These are phyloP conservation scores for Anguilla anguilla DNA, from an alignment of 2,797 vertebrate genomes.

Conservation along the genomic window DNA sequence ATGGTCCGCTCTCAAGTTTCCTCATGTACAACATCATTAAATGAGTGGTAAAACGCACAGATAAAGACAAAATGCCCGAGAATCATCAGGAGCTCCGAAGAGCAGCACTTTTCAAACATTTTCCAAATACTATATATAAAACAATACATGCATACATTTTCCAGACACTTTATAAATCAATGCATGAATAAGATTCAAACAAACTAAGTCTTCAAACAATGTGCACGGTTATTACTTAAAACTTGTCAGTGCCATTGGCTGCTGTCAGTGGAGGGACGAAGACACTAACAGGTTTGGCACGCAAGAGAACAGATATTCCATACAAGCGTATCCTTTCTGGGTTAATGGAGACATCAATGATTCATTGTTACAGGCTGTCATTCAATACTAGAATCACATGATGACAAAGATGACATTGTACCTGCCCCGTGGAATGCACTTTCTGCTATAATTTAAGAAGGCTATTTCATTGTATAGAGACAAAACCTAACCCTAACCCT, in stretches of 20 bases:
- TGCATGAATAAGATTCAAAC: neutral
- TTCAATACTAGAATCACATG: neutral
- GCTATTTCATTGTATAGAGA: neutral
- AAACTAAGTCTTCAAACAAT: neutral
- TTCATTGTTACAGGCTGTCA: slow-evolving; percentile 8
- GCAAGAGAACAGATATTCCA: slow-evolving; percentile 1
- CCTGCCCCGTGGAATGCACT: neutral
- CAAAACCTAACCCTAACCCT: too few relatives aligned
- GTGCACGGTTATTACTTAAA: neutral
- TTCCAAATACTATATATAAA: neutral
- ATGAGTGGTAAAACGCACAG: neutral
- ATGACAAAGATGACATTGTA: slow-evolving; percentile 2
- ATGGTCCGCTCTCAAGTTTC: neutral
- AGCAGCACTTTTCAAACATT: neutral
- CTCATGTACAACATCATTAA: neutral
- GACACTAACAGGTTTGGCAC: neutral
- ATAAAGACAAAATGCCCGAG: neutral
- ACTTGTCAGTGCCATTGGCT: neutral
- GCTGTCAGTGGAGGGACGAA: neutral
- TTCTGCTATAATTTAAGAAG: neutral
- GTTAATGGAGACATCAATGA: neutral
- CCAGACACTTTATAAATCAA: neutral
- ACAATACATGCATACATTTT: neutral
- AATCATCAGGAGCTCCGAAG: neutral
- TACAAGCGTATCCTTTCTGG: neutral